Percentiles rank a stretch among this genome's conserved stretches.
phyloP scores from a whole-genome alignment of 2,797 vertebrate genomes.

The Spondyliosoma cantharus region DNA sequence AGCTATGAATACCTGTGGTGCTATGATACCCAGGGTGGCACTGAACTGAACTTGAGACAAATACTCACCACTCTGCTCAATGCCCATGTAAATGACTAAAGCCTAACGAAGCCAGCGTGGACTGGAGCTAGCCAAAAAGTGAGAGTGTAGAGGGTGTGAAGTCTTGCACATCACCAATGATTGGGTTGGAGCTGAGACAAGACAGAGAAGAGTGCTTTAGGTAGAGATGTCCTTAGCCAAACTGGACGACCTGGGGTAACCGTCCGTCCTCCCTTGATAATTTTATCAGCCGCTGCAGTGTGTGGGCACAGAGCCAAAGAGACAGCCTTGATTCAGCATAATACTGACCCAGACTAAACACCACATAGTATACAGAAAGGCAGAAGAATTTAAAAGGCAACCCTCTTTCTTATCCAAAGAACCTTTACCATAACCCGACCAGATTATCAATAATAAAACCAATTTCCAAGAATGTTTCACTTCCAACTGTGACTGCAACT shows the following conservation, averaged over 20 bases:
- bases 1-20: conserved; percentile 59
- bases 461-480: conserved; percentile 15
- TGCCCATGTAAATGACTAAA: conserved; percentile 26
- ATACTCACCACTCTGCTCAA: conserved; percentile 36
- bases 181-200: conserved; percentile 17
- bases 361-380: conserved; percentile 18
- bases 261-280: conserved; percentile 10
- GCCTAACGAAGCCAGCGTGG: conserved; percentile 13
- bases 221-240: conserved; percentile 49
- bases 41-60: conserved; percentile 41
- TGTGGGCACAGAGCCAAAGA: conserved; percentile 61
- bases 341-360: conserved; percentile 62
- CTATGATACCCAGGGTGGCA: conserved; percentile 40
- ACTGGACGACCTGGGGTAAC: conserved; percentile 24
- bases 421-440: background rate
- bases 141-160: conserved; percentile 1
- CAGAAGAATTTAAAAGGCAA: conserved; percentile 9
- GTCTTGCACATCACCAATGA: conserved; percentile 22
- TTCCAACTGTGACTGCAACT: conserved; percentile 4
- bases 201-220: conserved; percentile 8
- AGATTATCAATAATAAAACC: conserved; percentile 5
- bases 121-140: conserved; percentile 30
- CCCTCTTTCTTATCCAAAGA: background rate
- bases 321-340: conserved; percentile 61
- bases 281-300: conserved; percentile 66